Evolutionary conservation across 2,888 invertebrate genomes (phyloP).

Genomic region (Galerucella nymphaeae): DNA sequence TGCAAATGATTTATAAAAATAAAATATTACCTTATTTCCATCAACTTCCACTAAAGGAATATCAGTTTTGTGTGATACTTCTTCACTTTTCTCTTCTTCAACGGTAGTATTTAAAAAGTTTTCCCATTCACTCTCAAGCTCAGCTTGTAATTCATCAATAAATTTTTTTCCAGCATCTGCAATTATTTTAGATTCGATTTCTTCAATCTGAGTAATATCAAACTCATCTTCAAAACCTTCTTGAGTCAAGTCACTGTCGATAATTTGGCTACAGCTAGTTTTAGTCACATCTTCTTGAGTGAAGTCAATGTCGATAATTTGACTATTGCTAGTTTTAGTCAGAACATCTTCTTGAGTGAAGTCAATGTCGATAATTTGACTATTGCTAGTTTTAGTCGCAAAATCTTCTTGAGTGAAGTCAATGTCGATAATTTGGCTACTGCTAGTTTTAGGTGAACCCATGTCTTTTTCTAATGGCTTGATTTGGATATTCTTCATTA

Average conservation of each 20-base stretch:
- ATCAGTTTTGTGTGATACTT: conserved; percentile 60
- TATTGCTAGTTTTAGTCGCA: no score
- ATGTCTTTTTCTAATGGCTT: background rate
- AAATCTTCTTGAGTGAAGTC: conserved; percentile 52
- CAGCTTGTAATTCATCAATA: conserved; percentile 46
- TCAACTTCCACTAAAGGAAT: conserved; percentile 66
- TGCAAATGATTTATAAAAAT: background rate
- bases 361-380: conserved; percentile 47
- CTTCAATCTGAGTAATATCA: conserved; percentile 57
- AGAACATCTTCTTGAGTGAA: conserved; percentile 49
- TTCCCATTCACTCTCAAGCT: conserved; percentile 50
- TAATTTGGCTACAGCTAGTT: no score
- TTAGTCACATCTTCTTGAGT: conserved; percentile 50
- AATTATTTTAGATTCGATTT: conserved; percentile 49
- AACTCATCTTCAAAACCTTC: conserved; percentile 57
- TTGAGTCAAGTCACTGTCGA: conserved; percentile 48
- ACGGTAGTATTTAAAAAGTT: conserved; percentile 54
- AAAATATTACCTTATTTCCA: conserved; percentile 63
- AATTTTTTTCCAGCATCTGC: conserved; percentile 33
- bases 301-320: conserved; percentile 47
- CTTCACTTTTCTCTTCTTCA: conserved; percentile 57
- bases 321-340: no score
- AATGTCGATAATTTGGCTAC: conserved; percentile 40
- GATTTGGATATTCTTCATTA: background rate
- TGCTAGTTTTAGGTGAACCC: conserved; percentile 17